Evolutionary conservation across 2,113 vertebrate species (phyloP), one percentile per base, ranked within the genome.

Genomic region (Craseonycteris thonglongyai): DNA sequence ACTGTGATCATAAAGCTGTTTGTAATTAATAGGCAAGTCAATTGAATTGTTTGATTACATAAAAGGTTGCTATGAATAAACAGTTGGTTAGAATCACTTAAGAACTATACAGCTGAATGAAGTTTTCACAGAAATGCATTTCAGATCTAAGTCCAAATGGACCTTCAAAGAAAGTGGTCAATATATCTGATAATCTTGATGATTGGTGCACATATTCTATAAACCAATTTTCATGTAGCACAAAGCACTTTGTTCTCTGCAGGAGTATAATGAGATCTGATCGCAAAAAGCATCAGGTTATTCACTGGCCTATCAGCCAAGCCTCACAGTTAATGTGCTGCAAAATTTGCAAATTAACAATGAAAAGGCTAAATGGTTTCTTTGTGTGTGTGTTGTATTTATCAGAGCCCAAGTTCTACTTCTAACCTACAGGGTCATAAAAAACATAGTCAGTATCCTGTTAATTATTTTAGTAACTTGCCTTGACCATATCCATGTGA

Each of bases 191-290:
- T 65, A 51, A 91, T 66, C 59, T 59, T 90, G 58, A 68, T 65
- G 42, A 88, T 66, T 38, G 19, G 19, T 33, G 83, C 65, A 75
- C 47, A 90, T 47, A 68, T 40, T 28, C 47, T 38, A 24, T 45
- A 45, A 96, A 76, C 72, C 72, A 95, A 72, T 95, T 88, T 90
- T 90, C 93, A 88, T 81, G 40, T 65, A 71, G 74, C 82, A 91
- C 38, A 76, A 59, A 75, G 51, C 66, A 56, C 21, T 42, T 75
- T 49, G 45, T 93, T 95, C 91, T 88, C 93, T 33, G 42, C 59
- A 92, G 81, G 84, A 80, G 26, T n/a, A 49, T 76, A 90, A 96
- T 88, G 59, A 76, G 54, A 90, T 84, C 84, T 92, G 47, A 75
- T 10, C 61, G 59, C 65, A 81, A 84, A 86, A 63, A 45, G 75